Percentiles rank a stretch among this genome's conserved stretches.
Evolutionary conservation across 1,140 invertebrate species (phyloP).

Genomic region (Musca vetustissima): DNA sequence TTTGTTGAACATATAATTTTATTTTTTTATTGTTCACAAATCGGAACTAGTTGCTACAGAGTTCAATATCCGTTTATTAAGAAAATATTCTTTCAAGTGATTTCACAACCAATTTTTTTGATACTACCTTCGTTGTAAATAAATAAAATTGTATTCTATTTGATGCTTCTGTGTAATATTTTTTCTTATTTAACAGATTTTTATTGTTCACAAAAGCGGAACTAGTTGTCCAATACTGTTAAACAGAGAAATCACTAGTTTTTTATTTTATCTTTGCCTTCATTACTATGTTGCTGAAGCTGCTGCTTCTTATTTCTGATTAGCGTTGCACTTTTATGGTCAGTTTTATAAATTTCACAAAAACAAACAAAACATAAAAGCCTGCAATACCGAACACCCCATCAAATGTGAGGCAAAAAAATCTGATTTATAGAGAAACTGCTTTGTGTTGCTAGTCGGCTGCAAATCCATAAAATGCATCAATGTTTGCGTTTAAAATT

Average conservation of each 20-base stretch:
- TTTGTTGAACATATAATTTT: too few relatives aligned
- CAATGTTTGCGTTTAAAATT: slow-evolving; percentile 9
- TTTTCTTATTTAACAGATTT: neutral
- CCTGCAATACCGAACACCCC: neutral
- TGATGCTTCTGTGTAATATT: too few relatives aligned
- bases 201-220: slow-evolving; percentile 7
- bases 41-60: too few relatives aligned
- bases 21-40: too few relatives aligned
- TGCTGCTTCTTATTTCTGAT: neutral
- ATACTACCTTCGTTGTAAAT: too few relatives aligned
- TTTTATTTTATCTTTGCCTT: neutral
- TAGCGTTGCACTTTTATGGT: slow-evolving; percentile 15
- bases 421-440: slow-evolving; percentile 7
- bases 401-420: neutral
- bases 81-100: too few relatives aligned
- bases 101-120: too few relatives aligned
- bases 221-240: slow-evolving; percentile 8
- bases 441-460: too few relatives aligned
- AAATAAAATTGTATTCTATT: too few relatives aligned
- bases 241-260: neutral
- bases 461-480: neutral
- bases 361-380: slow-evolving; percentile 5
- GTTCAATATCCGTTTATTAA: too few relatives aligned
- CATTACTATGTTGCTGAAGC: neutral
- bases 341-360: neutral